Conservation (phyloP, 1,140 invertebrate species). For the Mycetomoellerius zeteki region DNA sequence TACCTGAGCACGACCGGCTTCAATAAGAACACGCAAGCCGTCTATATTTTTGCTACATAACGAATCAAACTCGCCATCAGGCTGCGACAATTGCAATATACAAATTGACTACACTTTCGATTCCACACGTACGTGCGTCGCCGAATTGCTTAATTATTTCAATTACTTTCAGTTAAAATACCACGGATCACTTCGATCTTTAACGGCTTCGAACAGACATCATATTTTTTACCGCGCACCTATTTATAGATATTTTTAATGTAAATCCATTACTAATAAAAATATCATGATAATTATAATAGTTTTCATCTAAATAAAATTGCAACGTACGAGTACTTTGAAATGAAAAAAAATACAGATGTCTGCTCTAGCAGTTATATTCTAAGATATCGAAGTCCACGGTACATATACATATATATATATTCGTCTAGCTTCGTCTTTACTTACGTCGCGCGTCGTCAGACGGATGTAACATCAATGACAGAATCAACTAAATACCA, state of each 20-base stretch:
- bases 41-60: slow-evolving; percentile 41
- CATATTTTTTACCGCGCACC: neutral
- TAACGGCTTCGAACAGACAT: slow-evolving; percentile 39
- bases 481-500: slow-evolving; percentile 67
- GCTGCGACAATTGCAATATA: slow-evolving; percentile 39
- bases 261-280: neutral
- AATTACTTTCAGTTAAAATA: slow-evolving; percentile 44
- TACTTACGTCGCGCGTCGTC: slow-evolving; percentile 49
- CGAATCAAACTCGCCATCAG: slow-evolving; percentile 29
- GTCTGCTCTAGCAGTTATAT: slow-evolving; percentile 31
- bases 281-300: slow-evolving; percentile 18
- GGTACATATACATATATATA: slow-evolving; percentile 17
- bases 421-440: slow-evolving; percentile 48
- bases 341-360: slow-evolving; percentile 15
- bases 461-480: slow-evolving; percentile 62
- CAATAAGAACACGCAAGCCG: slow-evolving; percentile 28
- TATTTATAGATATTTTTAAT: slow-evolving; percentile 9
- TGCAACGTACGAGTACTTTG: neutral
- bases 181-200: slow-evolving; percentile 24
- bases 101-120: slow-evolving; percentile 57
- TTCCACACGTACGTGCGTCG: slow-evolving; percentile 11
- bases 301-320: neutral
- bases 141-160: slow-evolving; percentile 11
- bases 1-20: slow-evolving; percentile 17
- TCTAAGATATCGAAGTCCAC: slow-evolving; percentile 26